Conservation (phyloP, 2,113 vertebrate genomes). For the Alexandromys fortis region DNA sequence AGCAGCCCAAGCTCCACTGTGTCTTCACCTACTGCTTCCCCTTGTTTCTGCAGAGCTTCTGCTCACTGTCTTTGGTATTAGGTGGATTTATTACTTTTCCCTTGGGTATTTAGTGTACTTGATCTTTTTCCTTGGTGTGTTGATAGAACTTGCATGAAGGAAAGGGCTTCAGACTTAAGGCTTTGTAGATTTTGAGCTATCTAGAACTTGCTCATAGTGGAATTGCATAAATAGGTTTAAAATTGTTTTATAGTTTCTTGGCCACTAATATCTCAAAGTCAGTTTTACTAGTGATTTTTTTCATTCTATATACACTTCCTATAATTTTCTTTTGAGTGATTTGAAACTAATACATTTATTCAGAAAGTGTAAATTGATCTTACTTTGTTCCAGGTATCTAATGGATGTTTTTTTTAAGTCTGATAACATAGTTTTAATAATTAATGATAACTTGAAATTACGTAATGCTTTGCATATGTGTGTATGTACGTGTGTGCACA, state of each 20-base stretch:
- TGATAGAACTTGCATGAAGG: slow-evolving; percentile 42
- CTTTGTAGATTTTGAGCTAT: slow-evolving; percentile 42
- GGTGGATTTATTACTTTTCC: slow-evolving; percentile 17
- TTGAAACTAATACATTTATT: slow-evolving; percentile 47
- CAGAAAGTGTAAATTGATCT: not conserved
- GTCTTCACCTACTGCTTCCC: not conserved
- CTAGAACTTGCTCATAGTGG: slow-evolving; percentile 33
- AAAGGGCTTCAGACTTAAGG: not conserved
- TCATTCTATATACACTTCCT: slow-evolving; percentile 15
- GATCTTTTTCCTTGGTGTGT: slow-evolving; percentile 19
- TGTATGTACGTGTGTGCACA: not conserved
- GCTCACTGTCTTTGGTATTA: not conserved
- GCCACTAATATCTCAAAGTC: not conserved
- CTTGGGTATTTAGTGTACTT: slow-evolving; percentile 8
- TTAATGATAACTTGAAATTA: slow-evolving; percentile 4
- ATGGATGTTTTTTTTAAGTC: slow-evolving; percentile 38
- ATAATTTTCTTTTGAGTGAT: slow-evolving; percentile 27
- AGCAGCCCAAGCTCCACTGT: not conserved
- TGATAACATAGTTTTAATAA: slow-evolving; percentile 41
- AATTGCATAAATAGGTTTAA: slow-evolving; percentile 48
- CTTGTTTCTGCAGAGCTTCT: slow-evolving; percentile 38
- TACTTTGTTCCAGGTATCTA: slow-evolving; percentile 46
- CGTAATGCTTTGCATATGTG: not conserved
- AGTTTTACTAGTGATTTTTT: slow-evolving; percentile 59
- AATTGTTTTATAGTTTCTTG: not conserved